phyloP scores from a whole-genome alignment of 1,140 invertebrate species.

The Colletes latitarsis region DNA sequence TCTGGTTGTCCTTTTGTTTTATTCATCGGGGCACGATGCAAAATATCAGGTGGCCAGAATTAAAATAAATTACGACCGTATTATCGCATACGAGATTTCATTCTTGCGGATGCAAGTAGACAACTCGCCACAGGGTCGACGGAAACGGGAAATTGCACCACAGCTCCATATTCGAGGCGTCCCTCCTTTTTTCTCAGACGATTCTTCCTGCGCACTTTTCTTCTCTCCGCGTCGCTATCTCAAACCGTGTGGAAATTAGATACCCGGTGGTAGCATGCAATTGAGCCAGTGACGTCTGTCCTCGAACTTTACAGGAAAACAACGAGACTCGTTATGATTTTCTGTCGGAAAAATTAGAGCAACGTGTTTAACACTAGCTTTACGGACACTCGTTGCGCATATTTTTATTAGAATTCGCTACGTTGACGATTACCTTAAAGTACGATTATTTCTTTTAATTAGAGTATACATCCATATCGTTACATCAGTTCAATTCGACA shows the following conservation, averaged over 20 bases:
- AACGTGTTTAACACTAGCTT: too few relatives aligned
- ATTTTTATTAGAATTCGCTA: too few relatives aligned
- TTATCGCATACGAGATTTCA: slow-evolving; percentile 32
- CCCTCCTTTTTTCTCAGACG: slow-evolving; percentile 12
- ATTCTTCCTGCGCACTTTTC: slow-evolving; percentile 26
- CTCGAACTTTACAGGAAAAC: too few relatives aligned
- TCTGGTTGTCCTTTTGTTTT: slow-evolving; percentile 15
- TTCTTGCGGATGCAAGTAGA: neutral
- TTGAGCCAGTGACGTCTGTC: slow-evolving; percentile 25
- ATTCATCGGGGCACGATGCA: slow-evolving; percentile 23
- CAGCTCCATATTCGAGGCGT: slow-evolving; percentile 38
- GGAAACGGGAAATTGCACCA: slow-evolving; percentile 42
- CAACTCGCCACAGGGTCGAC: slow-evolving; percentile 31
- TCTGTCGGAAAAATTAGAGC: too few relatives aligned
- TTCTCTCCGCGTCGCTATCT: neutral
- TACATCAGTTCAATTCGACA: too few relatives aligned
- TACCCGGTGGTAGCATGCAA: neutral
- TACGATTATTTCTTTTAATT: too few relatives aligned
- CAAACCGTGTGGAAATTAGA: slow-evolving; percentile 39
- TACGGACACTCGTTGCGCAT: too few relatives aligned
- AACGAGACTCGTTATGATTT: neutral
- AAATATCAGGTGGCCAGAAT: slow-evolving; percentile 38
- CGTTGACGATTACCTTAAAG: too few relatives aligned
- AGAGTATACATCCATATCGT: too few relatives aligned
- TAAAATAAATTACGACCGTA: slow-evolving; percentile 42